phyloP scores from a whole-genome alignment of 2,113 vertebrate species.

The Eulacestoma nigropectus region DNA sequence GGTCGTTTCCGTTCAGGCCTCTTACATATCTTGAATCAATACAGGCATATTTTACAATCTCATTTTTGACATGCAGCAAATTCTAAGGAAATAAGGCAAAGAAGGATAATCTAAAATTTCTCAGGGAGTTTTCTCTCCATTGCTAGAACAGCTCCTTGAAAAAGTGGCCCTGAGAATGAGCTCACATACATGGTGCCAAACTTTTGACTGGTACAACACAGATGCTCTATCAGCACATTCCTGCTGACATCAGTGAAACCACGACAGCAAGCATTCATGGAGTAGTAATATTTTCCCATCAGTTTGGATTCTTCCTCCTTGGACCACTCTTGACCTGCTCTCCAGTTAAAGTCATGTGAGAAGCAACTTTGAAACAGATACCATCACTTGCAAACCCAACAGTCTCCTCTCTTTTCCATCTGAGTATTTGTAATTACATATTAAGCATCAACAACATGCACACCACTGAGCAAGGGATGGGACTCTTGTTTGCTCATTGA shows the following conservation, averaged over 20 bases:
- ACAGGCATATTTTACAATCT: not conserved
- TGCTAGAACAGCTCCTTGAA: not conserved
- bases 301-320: not conserved
- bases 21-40: not conserved
- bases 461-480: not conserved
- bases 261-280: rapidly evolving
- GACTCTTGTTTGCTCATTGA: not conserved
- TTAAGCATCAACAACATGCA: rapidly evolving
- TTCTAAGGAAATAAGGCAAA: not conserved
- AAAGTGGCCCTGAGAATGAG: not conserved
- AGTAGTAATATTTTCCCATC: not conserved
- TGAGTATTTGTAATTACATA: not conserved
- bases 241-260: not conserved
- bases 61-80: not conserved
- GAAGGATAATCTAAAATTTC: not conserved
- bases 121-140: not conserved
- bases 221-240: not conserved
- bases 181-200: not conserved
- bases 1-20: not conserved
- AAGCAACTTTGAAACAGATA: not conserved
- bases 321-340: not conserved
- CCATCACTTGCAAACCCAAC: not conserved
- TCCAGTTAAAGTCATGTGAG: not conserved
- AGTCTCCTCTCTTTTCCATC: not conserved
- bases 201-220: not conserved